phyloP scores from a whole-genome alignment of 2,797 vertebrate genomes.

The Lutjanus argentimaculatus region DNA sequence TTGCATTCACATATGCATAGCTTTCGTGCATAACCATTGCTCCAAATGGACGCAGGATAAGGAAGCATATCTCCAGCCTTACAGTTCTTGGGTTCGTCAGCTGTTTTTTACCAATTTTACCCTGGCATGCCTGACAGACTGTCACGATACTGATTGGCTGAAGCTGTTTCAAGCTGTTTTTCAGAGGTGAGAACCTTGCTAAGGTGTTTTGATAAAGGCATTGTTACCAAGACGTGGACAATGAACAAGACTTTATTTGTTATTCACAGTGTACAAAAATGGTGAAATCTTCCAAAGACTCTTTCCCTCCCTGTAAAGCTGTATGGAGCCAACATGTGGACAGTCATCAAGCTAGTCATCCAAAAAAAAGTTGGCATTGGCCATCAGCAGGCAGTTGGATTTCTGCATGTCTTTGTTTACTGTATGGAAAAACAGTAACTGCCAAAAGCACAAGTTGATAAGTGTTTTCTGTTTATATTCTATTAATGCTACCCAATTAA shows the following conservation, averaged over 20 bases:
- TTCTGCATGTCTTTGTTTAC: neutral
- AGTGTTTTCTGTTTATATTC: slow-evolving; percentile 17
- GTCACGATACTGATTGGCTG: neutral
- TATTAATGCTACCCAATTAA: slow-evolving; percentile 8
- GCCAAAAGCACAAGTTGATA: slow-evolving; percentile 2
- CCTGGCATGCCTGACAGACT: neutral
- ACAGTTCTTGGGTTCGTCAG: too few species aligned
- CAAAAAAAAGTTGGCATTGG: neutral
- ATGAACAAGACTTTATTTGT: neutral
- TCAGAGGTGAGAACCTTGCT: neutral
- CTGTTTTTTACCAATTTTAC: too few species aligned
- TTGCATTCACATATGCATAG: too few species aligned
- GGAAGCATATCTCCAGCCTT: too few species aligned
- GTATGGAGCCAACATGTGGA: neutral
- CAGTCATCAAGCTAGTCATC: neutral
- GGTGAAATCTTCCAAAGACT: neutral
- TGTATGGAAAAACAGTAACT: neutral
- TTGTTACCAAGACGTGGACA: neutral
- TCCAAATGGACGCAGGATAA: too few species aligned
- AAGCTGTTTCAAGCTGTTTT: neutral
- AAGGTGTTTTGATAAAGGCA: neutral
- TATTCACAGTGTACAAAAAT: neutral
- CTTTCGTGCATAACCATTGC: too few species aligned
- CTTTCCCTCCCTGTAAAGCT: neutral
- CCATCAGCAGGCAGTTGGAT: neutral